These are phyloP conservation scores for Lithosia quadra DNA, from an alignment of 2,888 invertebrate species.

Conservation along the genomic window DNA sequence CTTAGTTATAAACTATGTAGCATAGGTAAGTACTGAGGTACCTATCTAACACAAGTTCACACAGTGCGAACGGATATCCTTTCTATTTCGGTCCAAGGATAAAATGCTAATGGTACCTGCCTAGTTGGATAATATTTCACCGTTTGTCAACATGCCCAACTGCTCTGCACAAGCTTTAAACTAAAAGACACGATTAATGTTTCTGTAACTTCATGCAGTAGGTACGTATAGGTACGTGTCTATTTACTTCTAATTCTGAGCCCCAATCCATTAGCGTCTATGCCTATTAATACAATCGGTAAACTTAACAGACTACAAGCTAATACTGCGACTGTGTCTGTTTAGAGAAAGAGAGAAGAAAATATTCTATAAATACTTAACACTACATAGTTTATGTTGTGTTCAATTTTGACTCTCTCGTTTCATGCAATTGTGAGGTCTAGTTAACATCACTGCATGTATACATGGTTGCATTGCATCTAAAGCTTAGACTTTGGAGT, in stretches of 20 bases:
- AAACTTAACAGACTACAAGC: background rate
- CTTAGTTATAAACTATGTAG: constrained; percentile 26
- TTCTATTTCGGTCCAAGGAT: constrained; percentile 83
- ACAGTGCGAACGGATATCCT: constrained; percentile 83
- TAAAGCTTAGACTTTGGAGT: too few species aligned
- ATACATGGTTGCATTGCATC: too few species aligned
- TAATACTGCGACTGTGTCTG: background rate
- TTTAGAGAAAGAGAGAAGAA: background rate
- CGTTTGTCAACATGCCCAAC: constrained; percentile 64
- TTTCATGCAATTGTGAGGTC: too few species aligned
- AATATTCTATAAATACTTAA: background rate
- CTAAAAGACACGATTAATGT: constrained; percentile 40
- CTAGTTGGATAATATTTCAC: constrained; percentile 67
- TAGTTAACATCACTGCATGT: too few species aligned
- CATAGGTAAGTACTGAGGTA: constrained; percentile 26
- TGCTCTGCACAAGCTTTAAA: constrained; percentile 49
- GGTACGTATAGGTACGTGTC: too few species aligned
- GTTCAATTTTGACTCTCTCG: too few species aligned
- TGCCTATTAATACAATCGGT: background rate
- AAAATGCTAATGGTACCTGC: constrained; percentile 74
- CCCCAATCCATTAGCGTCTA: background rate
- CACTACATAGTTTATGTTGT: background rate
- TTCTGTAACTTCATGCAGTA: constrained; percentile 33
- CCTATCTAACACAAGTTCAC: constrained; percentile 56
- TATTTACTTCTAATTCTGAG: constrained; percentile 6